A percentile compares a stretch with the other conserved stretches of the same genome.
Evolutionary conservation across 2,113 vertebrate genomes (phyloP).

Genomic region (Cairina moschata): DNA sequence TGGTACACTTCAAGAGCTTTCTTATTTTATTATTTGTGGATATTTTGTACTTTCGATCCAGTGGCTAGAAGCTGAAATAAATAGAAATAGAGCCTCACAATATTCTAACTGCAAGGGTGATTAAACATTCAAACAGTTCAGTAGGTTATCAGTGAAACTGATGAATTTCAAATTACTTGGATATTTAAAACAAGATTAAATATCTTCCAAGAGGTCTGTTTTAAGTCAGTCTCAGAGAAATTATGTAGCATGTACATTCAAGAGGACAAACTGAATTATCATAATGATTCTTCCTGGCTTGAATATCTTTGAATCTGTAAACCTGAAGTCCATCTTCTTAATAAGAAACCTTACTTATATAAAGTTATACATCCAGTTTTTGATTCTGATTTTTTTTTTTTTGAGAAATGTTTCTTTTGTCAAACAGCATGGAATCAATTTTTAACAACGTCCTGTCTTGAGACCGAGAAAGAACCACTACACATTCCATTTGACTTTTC

Average conservation of each 20-base stretch:
- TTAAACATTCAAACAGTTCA: constrained; percentile 10
- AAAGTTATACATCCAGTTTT: background rate
- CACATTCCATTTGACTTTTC: background rate
- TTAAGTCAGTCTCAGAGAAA: background rate
- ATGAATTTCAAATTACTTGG: background rate
- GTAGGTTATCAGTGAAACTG: background rate
- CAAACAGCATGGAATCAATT: background rate
- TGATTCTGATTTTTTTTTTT: background rate
- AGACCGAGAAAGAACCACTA: background rate
- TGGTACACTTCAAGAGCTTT: background rate
- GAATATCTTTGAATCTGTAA: background rate
- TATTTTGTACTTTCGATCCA: background rate
- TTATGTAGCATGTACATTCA: background rate
- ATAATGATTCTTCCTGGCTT: background rate
- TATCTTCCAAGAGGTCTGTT: background rate
- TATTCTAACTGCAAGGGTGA: background rate
- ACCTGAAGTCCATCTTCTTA: background rate
- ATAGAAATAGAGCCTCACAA: background rate
- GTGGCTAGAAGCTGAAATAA: background rate
- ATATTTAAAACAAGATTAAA: constrained; percentile 6
- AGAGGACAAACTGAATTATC: background rate
- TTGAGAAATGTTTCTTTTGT: background rate
- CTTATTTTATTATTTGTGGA: background rate
- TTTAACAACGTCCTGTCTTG: background rate
- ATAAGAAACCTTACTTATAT: background rate